Evolutionary conservation across 2,797 vertebrate genomes (phyloP), one percentile per base, ranked within the genome.

Genomic region (Oreonectes daqikongensis): DNA sequence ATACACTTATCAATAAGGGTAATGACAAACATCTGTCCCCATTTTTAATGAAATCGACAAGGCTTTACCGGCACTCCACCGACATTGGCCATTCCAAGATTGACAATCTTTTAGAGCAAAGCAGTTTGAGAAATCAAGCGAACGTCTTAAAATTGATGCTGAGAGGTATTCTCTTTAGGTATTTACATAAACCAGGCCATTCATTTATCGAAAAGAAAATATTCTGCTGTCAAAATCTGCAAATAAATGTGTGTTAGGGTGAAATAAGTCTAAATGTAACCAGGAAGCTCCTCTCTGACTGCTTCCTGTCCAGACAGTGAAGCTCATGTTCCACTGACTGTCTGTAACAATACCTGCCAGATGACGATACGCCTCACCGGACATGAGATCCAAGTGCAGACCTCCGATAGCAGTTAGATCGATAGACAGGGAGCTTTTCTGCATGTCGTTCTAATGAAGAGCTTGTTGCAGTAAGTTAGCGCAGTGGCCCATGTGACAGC

Each of bases 11-110:
- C 92, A 93, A 93, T 93, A 93, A 91, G 89, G 90, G 90, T 92
- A 93, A 93, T 92, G 92, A 92, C 91, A 93, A 93, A 93, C 90
- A 92, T 92, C 91, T 92, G 91, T 92, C 88, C 90, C 88, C 90
- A 91, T 88, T 89, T 92, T 93, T 92, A 92, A 92, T 92, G 88
- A 90, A 89, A 92, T 93, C 90, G 91, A 92, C 91, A 89, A 83
- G 84, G 89, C 82, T 90, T 89, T 89, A 82, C 88, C 89, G 90
- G 90, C 90, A 85, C 81, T 59, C 69, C 82, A 83, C 84, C 85
- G 88, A 82, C 81, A 83, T 79, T 61, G 81, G 88, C 86, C 89
- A 89, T 87, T 88, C 88, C 91, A 87, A 90, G 89, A 93, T 91
- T 91, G 86, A 79, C 89, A 89, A 91, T 91, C 89, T 90, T 92